Percentiles rank a stretch among this genome's conserved stretches.
Conservation (phyloP, 1,140 invertebrate species). For the Saccostrea cuccullata region DNA sequence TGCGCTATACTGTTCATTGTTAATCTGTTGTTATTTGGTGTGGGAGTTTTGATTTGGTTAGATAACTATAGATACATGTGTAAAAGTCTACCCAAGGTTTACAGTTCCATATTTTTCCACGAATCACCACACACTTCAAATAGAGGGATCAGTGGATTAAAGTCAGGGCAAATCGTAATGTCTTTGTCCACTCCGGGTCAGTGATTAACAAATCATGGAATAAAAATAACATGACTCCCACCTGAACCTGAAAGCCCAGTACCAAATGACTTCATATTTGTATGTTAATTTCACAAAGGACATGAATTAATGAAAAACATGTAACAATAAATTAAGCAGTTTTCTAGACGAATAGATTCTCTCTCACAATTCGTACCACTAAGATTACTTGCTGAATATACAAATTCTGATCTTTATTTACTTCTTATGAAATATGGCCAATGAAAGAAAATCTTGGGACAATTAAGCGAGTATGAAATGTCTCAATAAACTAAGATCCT, state of each 20-base stretch:
- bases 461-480: no score
- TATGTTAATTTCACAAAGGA: no score
- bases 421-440: no score
- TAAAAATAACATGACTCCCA: not conserved
- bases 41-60: slow-evolving; percentile 12
- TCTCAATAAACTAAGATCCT: no score
- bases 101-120: not conserved
- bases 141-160: slow-evolving; percentile 6
- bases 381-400: no score
- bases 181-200: slow-evolving; percentile 6
- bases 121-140: not conserved
- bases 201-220: not conserved
- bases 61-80: not conserved
- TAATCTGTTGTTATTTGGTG: not conserved
- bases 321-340: no score
- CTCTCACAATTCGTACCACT: no score
- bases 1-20: not conserved
- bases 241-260: not conserved
- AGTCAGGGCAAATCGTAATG: not conserved
- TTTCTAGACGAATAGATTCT: no score
- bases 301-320: no score
- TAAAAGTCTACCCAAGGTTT: not conserved
- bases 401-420: no score
- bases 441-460: no score
- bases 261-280: no score